Evolutionary conservation across 2,113 vertebrate genomes (phyloP).

Genomic region (Peromyscus polionotus): DNA sequence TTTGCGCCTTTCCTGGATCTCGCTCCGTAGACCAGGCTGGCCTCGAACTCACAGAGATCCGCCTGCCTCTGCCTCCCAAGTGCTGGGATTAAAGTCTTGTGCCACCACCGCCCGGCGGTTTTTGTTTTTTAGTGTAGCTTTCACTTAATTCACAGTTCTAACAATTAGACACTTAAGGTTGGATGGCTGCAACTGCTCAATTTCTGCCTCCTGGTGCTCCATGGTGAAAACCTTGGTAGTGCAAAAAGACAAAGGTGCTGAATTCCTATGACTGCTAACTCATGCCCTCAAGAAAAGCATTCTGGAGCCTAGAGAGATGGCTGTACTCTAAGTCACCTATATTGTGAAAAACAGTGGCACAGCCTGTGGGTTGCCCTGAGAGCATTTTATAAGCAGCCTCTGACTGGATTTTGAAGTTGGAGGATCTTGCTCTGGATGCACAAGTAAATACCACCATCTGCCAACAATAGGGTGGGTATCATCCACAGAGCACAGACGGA

Average conservation of each 20-base stretch:
- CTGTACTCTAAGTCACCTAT: neutral
- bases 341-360: neutral
- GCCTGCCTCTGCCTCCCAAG: too few species aligned
- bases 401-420: neutral
- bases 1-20: neutral
- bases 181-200: neutral
- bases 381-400: neutral
- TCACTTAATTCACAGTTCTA: neutral
- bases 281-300: neutral
- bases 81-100: too few species aligned
- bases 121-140: neutral
- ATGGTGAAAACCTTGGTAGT: neutral
- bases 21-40: neutral
- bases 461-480: neutral
- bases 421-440: neutral
- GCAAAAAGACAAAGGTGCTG: neutral
- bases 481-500: neutral
- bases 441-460: neutral
- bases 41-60: neutral
- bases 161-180: neutral
- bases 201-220: neutral
- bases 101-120: neutral
- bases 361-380: neutral
- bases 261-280: neutral
- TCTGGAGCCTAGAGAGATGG: neutral